Conservation (phyloP, 2,888 invertebrate genomes). For the Xanthia togata region DNA sequence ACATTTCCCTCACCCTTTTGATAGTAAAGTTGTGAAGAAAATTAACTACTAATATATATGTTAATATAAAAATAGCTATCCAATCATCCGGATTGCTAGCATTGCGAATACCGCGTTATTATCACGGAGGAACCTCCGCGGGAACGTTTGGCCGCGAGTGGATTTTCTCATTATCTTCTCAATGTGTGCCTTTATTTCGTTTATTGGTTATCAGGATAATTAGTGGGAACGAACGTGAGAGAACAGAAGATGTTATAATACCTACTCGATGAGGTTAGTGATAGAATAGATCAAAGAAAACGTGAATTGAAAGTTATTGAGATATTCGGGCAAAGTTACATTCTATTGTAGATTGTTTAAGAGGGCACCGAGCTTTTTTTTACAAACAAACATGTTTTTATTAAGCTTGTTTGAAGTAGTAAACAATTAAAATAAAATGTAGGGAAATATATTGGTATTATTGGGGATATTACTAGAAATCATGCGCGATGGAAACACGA, state of each 20-base stretch:
- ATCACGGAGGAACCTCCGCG: slow-evolving; percentile 35
- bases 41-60: slow-evolving; percentile 37
- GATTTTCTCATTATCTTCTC: slow-evolving; percentile 51
- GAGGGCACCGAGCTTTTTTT: too few species aligned
- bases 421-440: too few species aligned
- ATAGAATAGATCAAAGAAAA: slow-evolving; percentile 4
- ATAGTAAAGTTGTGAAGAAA: slow-evolving; percentile 13
- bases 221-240: slow-evolving; percentile 26
- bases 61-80: slow-evolving; percentile 48
- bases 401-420: too few species aligned
- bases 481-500: too few species aligned
- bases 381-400: too few species aligned
- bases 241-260: slow-evolving; percentile 8
- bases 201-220: slow-evolving; percentile 42
- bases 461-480: too few species aligned
- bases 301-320: neutral
- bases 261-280: slow-evolving; percentile 19
- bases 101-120: slow-evolving; percentile 29
- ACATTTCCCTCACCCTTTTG: slow-evolving; percentile 11
- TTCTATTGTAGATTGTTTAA: neutral
- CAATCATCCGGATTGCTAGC: slow-evolving; percentile 41
- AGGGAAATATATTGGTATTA: too few species aligned
- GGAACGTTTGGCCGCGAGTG: slow-evolving; percentile 34
- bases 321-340: neutral
- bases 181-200: slow-evolving; percentile 55